phyloP scores from a whole-genome alignment of 2,888 invertebrate species.

The Portevinia maculata region DNA sequence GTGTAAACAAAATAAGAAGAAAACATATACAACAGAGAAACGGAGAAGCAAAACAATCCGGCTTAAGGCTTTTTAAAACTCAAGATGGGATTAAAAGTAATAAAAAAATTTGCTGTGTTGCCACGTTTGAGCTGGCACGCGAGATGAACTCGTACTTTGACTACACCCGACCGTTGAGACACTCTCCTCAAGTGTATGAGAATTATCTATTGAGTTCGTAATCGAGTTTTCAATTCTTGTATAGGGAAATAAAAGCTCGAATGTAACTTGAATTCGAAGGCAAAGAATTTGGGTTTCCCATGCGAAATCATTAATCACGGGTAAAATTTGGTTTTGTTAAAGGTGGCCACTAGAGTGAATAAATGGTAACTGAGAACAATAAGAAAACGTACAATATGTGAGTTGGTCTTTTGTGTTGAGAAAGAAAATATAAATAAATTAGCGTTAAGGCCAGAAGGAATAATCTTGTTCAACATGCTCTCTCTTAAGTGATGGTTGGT shows the following conservation, averaged over 20 bases:
- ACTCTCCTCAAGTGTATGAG: neutral
- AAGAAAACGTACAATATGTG: conserved; percentile 25
- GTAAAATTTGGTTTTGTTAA: conserved; percentile 42
- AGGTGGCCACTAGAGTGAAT: conserved; percentile 20
- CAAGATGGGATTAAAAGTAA: conserved; percentile 26
- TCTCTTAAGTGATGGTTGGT: no score
- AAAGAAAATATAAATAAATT: conserved; percentile 47
- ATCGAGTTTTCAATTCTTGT: conserved; percentile 9
- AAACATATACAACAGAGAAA: conserved; percentile 27
- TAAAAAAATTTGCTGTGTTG: conserved; percentile 31
- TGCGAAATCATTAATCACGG: conserved; percentile 52
- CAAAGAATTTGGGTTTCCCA: conserved; percentile 59
- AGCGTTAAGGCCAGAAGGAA: neutral
- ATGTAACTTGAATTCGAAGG: conserved; percentile 47
- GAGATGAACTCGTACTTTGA: neutral
- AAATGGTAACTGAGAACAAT: conserved; percentile 32
- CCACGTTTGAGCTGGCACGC: conserved; percentile 46
- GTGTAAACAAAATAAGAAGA: conserved; percentile 67
- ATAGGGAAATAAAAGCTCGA: conserved; percentile 13
- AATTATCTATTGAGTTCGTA: conserved; percentile 6
- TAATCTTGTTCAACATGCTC: no score
- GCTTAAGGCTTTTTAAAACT: conserved; percentile 5
- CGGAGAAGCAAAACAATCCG: conserved; percentile 18
- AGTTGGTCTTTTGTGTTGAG: conserved; percentile 6
- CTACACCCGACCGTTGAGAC: conserved; percentile 8